A percentile compares a stretch with the other conserved stretches of the same genome.
phyloP scores from a whole-genome alignment of 92 coral and sea anemone species.

The Porites cylindrica region DNA sequence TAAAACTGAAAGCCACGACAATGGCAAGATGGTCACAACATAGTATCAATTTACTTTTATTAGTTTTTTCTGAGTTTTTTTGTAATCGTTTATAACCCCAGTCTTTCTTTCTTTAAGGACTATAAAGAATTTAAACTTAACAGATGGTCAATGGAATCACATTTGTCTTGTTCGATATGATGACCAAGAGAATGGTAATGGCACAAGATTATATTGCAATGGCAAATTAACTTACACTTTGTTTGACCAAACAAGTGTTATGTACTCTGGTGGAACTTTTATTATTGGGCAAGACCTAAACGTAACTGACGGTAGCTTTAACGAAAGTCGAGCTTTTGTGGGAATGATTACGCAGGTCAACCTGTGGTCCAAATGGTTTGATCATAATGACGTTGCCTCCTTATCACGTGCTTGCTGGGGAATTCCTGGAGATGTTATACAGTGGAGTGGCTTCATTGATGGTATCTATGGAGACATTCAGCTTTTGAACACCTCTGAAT shows the following conservation, averaged over 20 bases:
- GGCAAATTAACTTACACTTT: background rate
- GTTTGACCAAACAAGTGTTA: background rate
- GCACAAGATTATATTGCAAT: background rate
- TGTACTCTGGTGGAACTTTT: background rate
- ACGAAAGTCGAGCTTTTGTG: background rate
- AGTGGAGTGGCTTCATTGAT: background rate
- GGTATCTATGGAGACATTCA: background rate
- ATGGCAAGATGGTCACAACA: too few relatives aligned
- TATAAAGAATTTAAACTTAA: background rate
- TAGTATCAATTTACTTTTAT: too few relatives aligned
- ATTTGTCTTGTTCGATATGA: background rate
- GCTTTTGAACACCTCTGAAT: background rate
- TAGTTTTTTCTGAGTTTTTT: too few relatives aligned
- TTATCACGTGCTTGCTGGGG: constrained; percentile 3
- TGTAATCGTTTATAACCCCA: too few relatives aligned
- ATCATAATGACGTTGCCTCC: background rate
- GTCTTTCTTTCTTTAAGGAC: background rate
- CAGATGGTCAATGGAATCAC: constrained; percentile 8
- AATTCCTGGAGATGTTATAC: background rate
- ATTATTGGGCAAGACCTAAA: background rate
- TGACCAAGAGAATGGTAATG: too few relatives aligned
- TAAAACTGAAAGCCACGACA: too few relatives aligned
- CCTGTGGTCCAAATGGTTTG: background rate
- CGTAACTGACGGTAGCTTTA: background rate
- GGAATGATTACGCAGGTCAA: constrained; percentile 11